A percentile compares a stretch with the other conserved stretches of the same genome.
Evolutionary conservation across 2,113 vertebrate species (phyloP).

Genomic region (Pedetes capensis): DNA sequence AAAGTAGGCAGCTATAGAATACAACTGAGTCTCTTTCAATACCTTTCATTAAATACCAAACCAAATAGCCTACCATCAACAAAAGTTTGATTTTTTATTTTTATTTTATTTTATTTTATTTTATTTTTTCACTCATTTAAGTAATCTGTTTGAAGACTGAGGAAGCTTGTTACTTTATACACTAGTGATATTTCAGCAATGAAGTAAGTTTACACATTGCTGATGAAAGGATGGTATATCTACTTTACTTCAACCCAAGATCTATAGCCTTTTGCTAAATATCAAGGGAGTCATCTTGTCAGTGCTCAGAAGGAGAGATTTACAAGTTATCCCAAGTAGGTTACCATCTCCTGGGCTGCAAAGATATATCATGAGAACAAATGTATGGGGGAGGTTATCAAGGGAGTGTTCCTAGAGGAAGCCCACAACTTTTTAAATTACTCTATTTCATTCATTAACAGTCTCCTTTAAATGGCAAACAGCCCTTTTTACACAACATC

Average conservation of each 20-base stretch:
- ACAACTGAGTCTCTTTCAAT: constrained; percentile 38
- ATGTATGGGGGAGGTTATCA: constrained; percentile 14
- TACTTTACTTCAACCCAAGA: constrained; percentile 46
- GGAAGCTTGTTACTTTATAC: constrained; percentile 43
- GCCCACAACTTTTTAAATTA: constrained; percentile 60
- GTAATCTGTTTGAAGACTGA: neutral
- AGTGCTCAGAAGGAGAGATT: constrained; percentile 41
- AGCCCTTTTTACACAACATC: constrained; percentile 51
- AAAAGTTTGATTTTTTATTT: neutral
- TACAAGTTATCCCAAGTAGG: constrained; percentile 44
- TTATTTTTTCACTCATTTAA: constrained; percentile 7
- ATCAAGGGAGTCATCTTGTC: constrained; percentile 55
- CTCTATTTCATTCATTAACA: constrained; percentile 65
- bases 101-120: constrained; percentile 1
- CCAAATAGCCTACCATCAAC: neutral
- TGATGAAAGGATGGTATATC: constrained; percentile 58
- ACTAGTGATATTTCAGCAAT: constrained; percentile 45
- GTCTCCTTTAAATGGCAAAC: constrained; percentile 61
- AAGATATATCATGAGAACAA: constrained; percentile 51
- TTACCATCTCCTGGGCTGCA: constrained; percentile 48
- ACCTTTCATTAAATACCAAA: constrained; percentile 45
- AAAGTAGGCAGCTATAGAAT: constrained; percentile 28
- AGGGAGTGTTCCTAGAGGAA: neutral
- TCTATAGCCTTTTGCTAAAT: constrained; percentile 67
- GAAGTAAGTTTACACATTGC: constrained; percentile 43